Conservation (phyloP, 2,888 invertebrate genomes). For the Spodoptera exigua region DNA sequence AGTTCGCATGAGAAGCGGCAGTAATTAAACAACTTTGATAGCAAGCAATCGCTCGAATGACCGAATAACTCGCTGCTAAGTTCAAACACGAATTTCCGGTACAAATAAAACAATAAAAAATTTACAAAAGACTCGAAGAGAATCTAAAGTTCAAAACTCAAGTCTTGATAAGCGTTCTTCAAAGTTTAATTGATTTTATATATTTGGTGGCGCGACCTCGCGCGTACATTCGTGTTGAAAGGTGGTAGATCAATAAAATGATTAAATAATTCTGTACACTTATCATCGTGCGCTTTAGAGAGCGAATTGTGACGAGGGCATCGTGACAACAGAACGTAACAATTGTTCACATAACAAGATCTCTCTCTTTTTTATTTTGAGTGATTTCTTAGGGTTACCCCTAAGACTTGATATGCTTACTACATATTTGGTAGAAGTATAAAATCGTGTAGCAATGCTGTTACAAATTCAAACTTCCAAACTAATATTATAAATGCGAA, state of each 20-base stretch:
- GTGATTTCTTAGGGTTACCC: too few relatives aligned
- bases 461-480: too few relatives aligned
- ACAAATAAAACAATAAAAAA: neutral
- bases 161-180: neutral
- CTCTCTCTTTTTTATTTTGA: neutral
- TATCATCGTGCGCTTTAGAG: constrained; percentile 6
- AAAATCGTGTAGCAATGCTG: too few relatives aligned
- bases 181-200: constrained; percentile 30
- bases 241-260: constrained; percentile 36
- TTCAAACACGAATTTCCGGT: neutral
- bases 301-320: constrained; percentile 1
- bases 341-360: constrained; percentile 11
- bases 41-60: neutral
- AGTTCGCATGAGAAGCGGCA: too few relatives aligned
- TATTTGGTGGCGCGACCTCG: constrained; percentile 6
- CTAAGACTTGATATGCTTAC: too few relatives aligned
- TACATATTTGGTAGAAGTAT: too few relatives aligned
- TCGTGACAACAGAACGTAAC: neutral
- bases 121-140: neutral
- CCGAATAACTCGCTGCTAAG: neutral
- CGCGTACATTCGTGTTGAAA: constrained; percentile 6
- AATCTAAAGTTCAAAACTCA: neutral
- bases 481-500: too few relatives aligned
- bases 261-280: constrained; percentile 33
- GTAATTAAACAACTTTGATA: neutral